Evolutionary conservation across 1,140 invertebrate species (phyloP).

Genomic region (Luehdorfia chinensis): DNA sequence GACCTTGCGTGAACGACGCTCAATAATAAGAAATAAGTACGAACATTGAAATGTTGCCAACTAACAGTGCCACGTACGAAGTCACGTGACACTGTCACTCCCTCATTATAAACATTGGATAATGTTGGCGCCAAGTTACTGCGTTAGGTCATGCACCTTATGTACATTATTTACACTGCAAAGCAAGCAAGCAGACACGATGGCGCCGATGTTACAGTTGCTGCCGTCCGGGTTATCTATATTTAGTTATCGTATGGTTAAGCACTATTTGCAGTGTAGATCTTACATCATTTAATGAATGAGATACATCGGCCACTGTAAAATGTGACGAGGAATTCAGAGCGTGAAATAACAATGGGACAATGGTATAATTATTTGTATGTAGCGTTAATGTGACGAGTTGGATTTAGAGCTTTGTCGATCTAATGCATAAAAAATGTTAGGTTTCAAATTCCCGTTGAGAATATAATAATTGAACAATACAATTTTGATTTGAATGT

Average conservation of each 20-base stretch:
- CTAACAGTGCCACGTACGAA: no score
- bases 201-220: slow-evolving; percentile 34
- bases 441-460: no score
- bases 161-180: slow-evolving; percentile 28
- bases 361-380: slow-evolving; percentile 45
- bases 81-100: no score
- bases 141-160: slow-evolving; percentile 53
- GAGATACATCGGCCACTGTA: slow-evolving; percentile 37
- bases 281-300: slow-evolving; percentile 41
- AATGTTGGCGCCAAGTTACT: slow-evolving; percentile 21
- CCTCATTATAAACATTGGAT: no score
- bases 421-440: no score
- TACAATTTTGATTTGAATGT: no score
- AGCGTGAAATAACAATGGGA: slow-evolving; percentile 65
- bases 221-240: slow-evolving; percentile 37
- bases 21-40: no score
- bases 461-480: no score
- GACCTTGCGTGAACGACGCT: no score
- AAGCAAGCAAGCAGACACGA: slow-evolving; percentile 36
- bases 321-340: slow-evolving; percentile 47
- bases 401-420: no score
- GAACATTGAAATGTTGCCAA: no score
- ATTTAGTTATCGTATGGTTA: slow-evolving; percentile 38
- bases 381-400: slow-evolving; percentile 14
- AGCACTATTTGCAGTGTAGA: slow-evolving; percentile 27